These are phyloP conservation scores for Holothuria glaberrima DNA, from an alignment of 35 echinoderm and acorn worm genomes.

Conservation along the genomic window DNA sequence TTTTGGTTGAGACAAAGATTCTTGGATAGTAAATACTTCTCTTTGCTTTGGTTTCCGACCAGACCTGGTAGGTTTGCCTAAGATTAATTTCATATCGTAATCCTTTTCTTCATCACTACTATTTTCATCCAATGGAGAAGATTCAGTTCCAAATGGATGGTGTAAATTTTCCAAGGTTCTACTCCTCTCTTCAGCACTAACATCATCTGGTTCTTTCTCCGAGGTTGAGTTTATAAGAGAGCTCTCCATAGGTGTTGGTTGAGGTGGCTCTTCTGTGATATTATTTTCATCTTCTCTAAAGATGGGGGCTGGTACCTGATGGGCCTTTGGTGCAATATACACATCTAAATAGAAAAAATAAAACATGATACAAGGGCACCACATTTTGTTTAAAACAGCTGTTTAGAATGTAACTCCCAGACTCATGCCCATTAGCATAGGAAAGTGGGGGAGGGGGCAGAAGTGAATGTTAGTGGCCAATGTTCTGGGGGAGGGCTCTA, in stretches of 20 bases:
- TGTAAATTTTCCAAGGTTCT: conserved; percentile 4
- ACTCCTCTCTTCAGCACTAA: not conserved
- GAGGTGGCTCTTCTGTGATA: too few relatives aligned
- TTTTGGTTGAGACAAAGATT: not conserved
- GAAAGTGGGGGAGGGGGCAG: too few relatives aligned
- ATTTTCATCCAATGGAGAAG: not conserved
- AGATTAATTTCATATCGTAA: conserved; percentile 26
- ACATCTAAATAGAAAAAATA: not conserved
- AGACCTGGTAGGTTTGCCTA: conserved; percentile 37
- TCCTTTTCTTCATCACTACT: conserved; percentile 28
- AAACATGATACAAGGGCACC: too few relatives aligned
- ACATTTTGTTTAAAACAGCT: too few relatives aligned
- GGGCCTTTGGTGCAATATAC: conserved; percentile 28
- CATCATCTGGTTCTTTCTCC: not conserved
- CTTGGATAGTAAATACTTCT: conserved; percentile 47
- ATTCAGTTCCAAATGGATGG: conserved; percentile 8
- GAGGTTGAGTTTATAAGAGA: too few relatives aligned
- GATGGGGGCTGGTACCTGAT: too few relatives aligned
- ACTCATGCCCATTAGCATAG: too few relatives aligned
- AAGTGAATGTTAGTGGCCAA: too few relatives aligned
- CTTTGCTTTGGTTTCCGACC: conserved; percentile 27
- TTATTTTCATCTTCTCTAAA: too few relatives aligned
- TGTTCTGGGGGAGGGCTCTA: too few relatives aligned
- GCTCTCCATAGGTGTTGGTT: not conserved
- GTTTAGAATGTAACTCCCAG: too few relatives aligned